Evolutionary conservation across 2,113 vertebrate species (phyloP).

Genomic region (Chionodraco myersi): DNA sequence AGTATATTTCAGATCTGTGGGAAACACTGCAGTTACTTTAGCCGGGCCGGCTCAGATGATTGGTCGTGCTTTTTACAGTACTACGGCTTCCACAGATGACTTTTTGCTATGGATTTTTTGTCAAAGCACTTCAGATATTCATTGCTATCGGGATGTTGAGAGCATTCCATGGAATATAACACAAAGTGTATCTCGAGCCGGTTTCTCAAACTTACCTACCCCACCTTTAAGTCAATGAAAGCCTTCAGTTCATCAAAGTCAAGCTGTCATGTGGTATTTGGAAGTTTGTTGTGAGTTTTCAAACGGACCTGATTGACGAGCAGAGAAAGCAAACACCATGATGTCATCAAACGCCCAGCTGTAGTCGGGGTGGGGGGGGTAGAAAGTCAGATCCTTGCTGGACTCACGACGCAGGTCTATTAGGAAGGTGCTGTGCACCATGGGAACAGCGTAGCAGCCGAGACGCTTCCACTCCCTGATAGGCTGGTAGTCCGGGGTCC

Average conservation of each 20-base stretch:
- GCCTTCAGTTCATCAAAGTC: not conserved
- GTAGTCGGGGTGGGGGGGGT: conserved; percentile 94
- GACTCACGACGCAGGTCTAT: conserved; percentile 92
- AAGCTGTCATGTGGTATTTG: conserved; percentile 6
- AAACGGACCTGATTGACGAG: conserved; percentile 89
- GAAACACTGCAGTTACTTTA: too few relatives aligned
- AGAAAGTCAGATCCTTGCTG: conserved; percentile 87
- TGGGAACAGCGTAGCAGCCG: conserved; percentile 93
- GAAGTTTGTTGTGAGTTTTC: conserved; percentile 12
- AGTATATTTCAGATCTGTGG: too few relatives aligned
- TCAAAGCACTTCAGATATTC: too few relatives aligned
- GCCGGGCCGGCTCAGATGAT: too few relatives aligned
- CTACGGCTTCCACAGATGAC: too few relatives aligned
- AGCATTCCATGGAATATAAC: too few relatives aligned
- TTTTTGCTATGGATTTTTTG: too few relatives aligned
- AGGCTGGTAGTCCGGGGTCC: conserved; percentile 93
- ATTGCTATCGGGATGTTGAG: too few relatives aligned
- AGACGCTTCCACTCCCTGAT: conserved; percentile 94
- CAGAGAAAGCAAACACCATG: conserved; percentile 97
- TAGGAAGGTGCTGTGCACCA: conserved; percentile 96
- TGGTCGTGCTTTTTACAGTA: too few relatives aligned
- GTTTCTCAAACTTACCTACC: too few relatives aligned
- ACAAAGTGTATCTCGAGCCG: too few relatives aligned
- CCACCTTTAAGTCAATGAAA: too few relatives aligned
- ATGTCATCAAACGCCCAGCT: conserved; percentile 98